Conservation (phyloP, 2,797 vertebrate genomes). For the Tenualosa ilisha region DNA sequence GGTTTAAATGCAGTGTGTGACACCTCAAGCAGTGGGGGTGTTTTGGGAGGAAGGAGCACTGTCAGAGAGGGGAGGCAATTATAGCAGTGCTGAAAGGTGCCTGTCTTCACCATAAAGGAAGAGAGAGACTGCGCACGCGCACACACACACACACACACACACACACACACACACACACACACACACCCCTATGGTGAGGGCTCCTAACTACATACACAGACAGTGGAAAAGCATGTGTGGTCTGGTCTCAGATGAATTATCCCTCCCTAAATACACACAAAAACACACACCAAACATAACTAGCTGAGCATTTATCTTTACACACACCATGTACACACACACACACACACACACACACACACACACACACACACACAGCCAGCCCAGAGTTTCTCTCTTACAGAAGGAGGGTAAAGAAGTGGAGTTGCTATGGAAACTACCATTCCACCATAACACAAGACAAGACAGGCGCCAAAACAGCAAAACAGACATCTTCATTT, state of each 20-base stretch:
- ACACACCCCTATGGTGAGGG: neutral
- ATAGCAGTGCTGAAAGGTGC: neutral
- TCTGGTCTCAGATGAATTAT: neutral
- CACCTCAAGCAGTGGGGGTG: neutral
- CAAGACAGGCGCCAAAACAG: slow-evolving; percentile 55
- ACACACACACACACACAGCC: slow-evolving; percentile 45
- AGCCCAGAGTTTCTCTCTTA: neutral
- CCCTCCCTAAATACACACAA: neutral
- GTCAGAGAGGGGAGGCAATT: neutral
- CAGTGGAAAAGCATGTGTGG: neutral
- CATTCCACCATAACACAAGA: slow-evolving; percentile 63
- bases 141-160: neutral
- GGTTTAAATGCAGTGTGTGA: neutral
- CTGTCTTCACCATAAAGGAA: neutral
- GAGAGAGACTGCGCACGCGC: neutral
- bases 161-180: neutral
- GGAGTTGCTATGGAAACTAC: slow-evolving; percentile 75
- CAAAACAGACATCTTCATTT: neutral
- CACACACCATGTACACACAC: slow-evolving; percentile 58
- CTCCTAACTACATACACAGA: neutral
- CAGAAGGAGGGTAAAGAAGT: slow-evolving; percentile 21
- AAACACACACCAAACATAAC: neutral
- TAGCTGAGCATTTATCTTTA: neutral
- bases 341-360: slow-evolving; percentile 55
- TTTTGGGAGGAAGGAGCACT: neutral